Percentiles rank a stretch among this genome's conserved stretches.
Conservation (phyloP, 2,797 vertebrate species). For the Schizothorax lantsangensis region DNA sequence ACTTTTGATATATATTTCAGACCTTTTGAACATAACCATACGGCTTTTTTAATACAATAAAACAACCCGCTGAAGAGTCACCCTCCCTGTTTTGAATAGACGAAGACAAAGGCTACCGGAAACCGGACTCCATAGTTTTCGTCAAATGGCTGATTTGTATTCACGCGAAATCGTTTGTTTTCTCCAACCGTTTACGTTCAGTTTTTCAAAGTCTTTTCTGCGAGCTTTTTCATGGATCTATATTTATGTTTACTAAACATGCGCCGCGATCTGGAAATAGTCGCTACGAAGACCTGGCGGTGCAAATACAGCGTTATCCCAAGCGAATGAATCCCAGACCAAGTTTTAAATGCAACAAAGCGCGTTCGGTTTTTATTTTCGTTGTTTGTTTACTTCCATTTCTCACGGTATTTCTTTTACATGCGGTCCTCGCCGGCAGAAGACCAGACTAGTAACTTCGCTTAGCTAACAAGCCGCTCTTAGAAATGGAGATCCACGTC, state of each 20-base stretch:
- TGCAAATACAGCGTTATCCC: conserved; percentile 39
- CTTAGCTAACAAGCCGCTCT: conserved; percentile 37
- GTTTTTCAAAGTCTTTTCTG: background rate
- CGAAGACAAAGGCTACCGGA: conserved; percentile 58
- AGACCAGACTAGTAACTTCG: conserved; percentile 34
- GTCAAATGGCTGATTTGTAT: conserved; percentile 52
- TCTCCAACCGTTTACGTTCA: background rate
- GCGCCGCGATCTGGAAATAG: conserved; percentile 54
- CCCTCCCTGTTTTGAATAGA: conserved; percentile 46
- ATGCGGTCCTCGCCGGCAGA: conserved; percentile 30
- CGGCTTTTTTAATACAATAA: background rate
- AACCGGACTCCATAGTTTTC: conserved; percentile 48
- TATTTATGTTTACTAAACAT: background rate
- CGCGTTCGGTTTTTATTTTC: background rate
- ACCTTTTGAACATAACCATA: background rate
- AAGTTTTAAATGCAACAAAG: conserved; percentile 38
- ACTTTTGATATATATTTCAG: rapidly evolving
- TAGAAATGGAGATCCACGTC: conserved; percentile 95
- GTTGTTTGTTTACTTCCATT: background rate
- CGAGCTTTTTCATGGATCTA: background rate
- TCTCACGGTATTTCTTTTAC: background rate
- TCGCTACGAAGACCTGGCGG: conserved; percentile 39
- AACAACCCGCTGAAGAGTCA: background rate
- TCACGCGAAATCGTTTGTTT: conserved; percentile 42
- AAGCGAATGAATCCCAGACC: conserved; percentile 2